These are phyloP conservation scores for Phyllostomus hastatus DNA, from an alignment of 2,113 vertebrate species.

Conservation along the genomic window DNA sequence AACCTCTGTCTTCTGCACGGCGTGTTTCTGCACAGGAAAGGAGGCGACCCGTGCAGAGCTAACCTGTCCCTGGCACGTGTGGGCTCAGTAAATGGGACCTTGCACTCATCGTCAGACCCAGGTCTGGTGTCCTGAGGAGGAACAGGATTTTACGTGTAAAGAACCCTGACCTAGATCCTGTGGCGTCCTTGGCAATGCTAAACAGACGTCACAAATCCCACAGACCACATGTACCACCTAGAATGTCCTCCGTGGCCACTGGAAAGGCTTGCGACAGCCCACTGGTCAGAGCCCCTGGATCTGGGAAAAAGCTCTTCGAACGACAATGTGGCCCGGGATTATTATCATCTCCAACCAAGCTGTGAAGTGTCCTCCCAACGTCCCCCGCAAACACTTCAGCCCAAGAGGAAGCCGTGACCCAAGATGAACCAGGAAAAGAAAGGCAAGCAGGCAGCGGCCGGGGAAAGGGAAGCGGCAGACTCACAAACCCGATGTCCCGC, in stretches of 20 bases:
- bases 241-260: background rate
- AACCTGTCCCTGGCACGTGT: background rate
- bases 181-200: background rate
- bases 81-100: background rate
- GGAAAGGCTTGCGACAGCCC: background rate
- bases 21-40: background rate
- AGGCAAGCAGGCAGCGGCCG: background rate
- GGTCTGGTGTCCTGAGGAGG: background rate
- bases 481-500: rapidly evolving
- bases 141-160: background rate
- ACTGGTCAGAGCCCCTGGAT: background rate
- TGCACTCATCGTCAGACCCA: background rate
- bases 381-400: background rate
- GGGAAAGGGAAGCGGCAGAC: background rate
- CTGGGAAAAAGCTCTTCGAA: background rate
- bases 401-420: background rate
- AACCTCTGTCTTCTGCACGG: background rate
- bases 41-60: background rate
- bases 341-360: background rate
- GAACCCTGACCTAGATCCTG: background rate
- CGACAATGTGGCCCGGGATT: background rate
- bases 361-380: background rate
- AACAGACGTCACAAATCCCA: background rate
- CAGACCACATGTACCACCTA: background rate
- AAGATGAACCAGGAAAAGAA: background rate